Conservation (phyloP, 92 coral and sea anemone species). For the Phenganax marumi region DNA sequence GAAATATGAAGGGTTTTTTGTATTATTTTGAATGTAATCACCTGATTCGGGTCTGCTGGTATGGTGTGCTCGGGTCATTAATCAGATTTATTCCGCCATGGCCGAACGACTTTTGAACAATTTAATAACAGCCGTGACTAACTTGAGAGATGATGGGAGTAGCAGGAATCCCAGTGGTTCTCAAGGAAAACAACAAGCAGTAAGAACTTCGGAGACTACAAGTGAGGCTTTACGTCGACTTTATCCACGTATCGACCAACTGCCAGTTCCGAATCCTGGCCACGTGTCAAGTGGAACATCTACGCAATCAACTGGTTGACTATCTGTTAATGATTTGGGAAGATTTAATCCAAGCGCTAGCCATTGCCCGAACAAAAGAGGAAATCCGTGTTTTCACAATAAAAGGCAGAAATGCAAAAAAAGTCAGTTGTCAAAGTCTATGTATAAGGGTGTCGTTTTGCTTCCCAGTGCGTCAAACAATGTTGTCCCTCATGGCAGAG, state of each 20-base stretch:
- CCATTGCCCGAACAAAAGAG: conserved; percentile 7
- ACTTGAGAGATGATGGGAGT: not conserved
- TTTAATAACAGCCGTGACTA: not conserved
- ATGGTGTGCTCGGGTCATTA: too few species aligned
- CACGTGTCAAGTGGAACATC: not conserved
- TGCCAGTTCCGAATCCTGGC: not conserved
- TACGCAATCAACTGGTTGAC: not conserved
- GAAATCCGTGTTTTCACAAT: not conserved
- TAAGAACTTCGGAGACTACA: not conserved
- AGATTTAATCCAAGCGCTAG: conserved; percentile 33
- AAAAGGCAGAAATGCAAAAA: conserved; percentile 10
- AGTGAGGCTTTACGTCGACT: conserved; percentile 5
- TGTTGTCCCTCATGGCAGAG: conserved; percentile 40
- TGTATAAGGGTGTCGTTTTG: conserved; percentile 45
- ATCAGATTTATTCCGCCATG: not conserved
- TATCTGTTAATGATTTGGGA: not conserved
- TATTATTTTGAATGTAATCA: too few species aligned
- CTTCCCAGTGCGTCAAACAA: conserved; percentile 42
- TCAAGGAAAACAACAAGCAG: not conserved
- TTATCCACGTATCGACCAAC: not conserved
- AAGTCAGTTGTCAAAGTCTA: conserved; percentile 30
- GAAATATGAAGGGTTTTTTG: too few species aligned
- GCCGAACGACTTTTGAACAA: not conserved
- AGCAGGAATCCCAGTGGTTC: not conserved
- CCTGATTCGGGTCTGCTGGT: too few species aligned